Evolutionary conservation across 1,140 invertebrate species (phyloP).

Genomic region (Argopecten irradians): DNA sequence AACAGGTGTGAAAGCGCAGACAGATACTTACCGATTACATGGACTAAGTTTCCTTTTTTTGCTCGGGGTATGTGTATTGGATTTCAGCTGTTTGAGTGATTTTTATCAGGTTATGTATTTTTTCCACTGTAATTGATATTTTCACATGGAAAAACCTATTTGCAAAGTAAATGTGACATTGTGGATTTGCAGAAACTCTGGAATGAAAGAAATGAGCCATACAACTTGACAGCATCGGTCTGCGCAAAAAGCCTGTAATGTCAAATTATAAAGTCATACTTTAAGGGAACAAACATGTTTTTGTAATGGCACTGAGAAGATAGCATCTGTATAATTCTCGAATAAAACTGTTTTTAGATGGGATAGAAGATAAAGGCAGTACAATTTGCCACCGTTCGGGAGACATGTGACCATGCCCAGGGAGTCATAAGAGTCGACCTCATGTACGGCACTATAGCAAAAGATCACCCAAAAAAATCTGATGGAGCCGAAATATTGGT

Average conservation of each 20-base stretch:
- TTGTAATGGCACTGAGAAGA: conserved; percentile 1
- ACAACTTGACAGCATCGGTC: not conserved
- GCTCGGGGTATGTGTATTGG: not conserved
- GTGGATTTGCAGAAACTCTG: not conserved
- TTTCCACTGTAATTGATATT: not conserved
- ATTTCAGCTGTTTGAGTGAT: conserved; percentile 7
- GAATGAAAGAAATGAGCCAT: conserved; percentile 1
- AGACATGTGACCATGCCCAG: not conserved
- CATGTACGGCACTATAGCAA: not conserved
- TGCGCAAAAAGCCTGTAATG: not conserved
- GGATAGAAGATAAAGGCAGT: not conserved
- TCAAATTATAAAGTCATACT: conserved; percentile 23
- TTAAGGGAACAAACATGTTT: conserved; percentile 22
- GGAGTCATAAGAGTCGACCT: not conserved
- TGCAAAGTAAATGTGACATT: not conserved
- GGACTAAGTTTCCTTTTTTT: not conserved
- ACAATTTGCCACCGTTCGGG: not conserved
- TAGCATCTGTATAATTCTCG: conserved; percentile 8
- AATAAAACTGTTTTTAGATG: conserved; percentile 19
- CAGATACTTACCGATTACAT: not conserved
- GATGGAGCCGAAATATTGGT: no score
- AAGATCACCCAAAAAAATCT: not conserved
- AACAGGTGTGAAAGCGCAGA: not conserved
- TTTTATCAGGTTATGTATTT: not conserved
- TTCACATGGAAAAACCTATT: conserved; percentile 22